Conservation (phyloP, 2,888 invertebrate genomes). For the Alentia gelatinosa region DNA sequence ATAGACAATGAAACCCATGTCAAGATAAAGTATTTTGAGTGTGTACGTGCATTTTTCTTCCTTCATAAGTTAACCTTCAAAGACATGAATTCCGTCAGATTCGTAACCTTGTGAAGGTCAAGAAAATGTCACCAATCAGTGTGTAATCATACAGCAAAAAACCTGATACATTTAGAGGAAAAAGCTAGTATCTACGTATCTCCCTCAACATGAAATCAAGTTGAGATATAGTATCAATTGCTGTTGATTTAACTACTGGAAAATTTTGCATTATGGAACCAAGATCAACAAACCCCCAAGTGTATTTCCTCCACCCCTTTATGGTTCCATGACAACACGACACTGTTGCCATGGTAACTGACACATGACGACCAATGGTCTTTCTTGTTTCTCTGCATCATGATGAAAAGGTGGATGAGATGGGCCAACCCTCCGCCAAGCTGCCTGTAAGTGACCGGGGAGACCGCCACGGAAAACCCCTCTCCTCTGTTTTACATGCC, state of each 20-base stretch:
- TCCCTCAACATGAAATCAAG: neutral
- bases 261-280: neutral
- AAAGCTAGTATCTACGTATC: neutral
- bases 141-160: slow-evolving; percentile 18
- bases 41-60: neutral
- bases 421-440: slow-evolving; percentile 21
- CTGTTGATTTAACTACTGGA: neutral
- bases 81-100: neutral
- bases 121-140: neutral
- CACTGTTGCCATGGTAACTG: slow-evolving; percentile 50
- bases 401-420: slow-evolving; percentile 51
- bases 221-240: neutral
- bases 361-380: slow-evolving; percentile 46
- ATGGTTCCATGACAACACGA: slow-evolving; percentile 36
- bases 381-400: slow-evolving; percentile 49
- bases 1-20: neutral
- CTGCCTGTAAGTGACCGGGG: slow-evolving; percentile 30
- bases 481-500: neutral
- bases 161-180: neutral
- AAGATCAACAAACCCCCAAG: neutral
- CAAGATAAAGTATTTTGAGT: neutral
- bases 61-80: neutral
- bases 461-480: neutral
- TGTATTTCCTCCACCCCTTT: neutral
- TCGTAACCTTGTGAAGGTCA: neutral